These are phyloP conservation scores for Nycteola revayana DNA, from an alignment of 2,888 invertebrate species.

Conservation along the genomic window DNA sequence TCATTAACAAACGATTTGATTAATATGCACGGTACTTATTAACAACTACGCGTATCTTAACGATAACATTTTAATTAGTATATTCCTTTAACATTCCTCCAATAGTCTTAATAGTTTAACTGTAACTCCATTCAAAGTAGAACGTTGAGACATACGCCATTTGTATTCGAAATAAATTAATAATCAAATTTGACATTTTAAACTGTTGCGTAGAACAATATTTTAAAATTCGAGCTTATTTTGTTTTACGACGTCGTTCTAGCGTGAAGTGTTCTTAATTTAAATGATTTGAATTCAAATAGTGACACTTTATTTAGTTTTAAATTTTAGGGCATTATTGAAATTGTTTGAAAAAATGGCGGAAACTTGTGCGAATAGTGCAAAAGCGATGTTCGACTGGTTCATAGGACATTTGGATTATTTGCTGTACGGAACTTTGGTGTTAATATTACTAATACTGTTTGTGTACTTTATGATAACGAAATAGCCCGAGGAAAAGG, in stretches of 20 bases:
- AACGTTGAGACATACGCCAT: background rate
- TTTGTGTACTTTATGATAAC: constrained; percentile 53
- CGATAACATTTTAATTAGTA: no score
- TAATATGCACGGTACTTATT: no score
- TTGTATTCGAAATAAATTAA: no score
- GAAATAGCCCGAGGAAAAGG: constrained; percentile 18
- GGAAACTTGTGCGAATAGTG: constrained; percentile 12
- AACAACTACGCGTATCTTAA: no score
- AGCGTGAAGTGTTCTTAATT: background rate
- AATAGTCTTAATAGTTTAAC: background rate
- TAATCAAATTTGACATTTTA: no score
- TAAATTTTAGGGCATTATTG: no score
- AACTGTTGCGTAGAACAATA: no score
- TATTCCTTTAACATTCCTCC: background rate
- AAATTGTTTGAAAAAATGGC: constrained; percentile 14
- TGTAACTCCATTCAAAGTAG: background rate
- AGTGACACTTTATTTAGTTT: no score
- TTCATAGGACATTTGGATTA: constrained; percentile 54
- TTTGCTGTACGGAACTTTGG: constrained; percentile 46
- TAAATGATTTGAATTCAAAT: background rate
- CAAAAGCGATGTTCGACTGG: constrained; percentile 38
- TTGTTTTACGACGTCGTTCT: background rate
- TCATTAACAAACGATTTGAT: background rate
- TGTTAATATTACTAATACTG: constrained; percentile 40
- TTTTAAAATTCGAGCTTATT: no score